Evolutionary conservation across 2,888 invertebrate genomes (phyloP), one percentile per base, ranked within the genome.

Genomic region (Thumatha senex): DNA sequence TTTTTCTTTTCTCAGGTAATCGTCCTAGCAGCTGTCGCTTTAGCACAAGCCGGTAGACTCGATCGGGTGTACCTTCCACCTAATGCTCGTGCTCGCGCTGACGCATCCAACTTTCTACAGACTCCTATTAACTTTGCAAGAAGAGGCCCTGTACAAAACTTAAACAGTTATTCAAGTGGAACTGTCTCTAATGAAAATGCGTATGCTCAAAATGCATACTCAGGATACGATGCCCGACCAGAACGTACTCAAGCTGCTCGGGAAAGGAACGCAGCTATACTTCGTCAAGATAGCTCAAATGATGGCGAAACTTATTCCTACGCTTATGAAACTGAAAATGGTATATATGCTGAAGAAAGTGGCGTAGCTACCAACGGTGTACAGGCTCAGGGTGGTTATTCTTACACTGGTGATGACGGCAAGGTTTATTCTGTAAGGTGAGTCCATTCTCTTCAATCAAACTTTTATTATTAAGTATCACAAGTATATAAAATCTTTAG

Each of bases 391-490:
- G 90, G 90, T 24, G 84, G 86, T 2, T 90, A 72, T 49, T 80
- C 87, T 2, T 91, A 90, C 60, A 85, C 84, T 59, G 90, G 89
- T 47, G 90, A 90, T 67, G 90, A 91, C 69, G 90, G 90, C 41
- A 74, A 82, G 51, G 77, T 88, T 40, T 90, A 90, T 67, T 83
- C 81, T 49, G 67, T 90, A 51, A 87, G 84, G 89, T 89, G 61
- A 74, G 55, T 8, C 0, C 33, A 9, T 8, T 0, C 30, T 43
- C 5, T 24, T 29, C n/a, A 24, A 9, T 14, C 18, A 24, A 24
- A 24, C 18, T 24, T 4, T 24, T n/a, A n/a, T n/a, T n/a, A n/a
- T n/a, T n/a, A n/a, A n/a, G n/a, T n/a, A n/a, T n/a, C n/a, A n/a
- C n/a, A n/a, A n/a, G n/a, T n/a, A n/a, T n/a, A n/a, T n/a, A n/a